Percentiles rank a stretch among this genome's conserved stretches.
Evolutionary conservation across 2,797 vertebrate genomes (phyloP).

Genomic region (Enteromius thamalakanensis): DNA sequence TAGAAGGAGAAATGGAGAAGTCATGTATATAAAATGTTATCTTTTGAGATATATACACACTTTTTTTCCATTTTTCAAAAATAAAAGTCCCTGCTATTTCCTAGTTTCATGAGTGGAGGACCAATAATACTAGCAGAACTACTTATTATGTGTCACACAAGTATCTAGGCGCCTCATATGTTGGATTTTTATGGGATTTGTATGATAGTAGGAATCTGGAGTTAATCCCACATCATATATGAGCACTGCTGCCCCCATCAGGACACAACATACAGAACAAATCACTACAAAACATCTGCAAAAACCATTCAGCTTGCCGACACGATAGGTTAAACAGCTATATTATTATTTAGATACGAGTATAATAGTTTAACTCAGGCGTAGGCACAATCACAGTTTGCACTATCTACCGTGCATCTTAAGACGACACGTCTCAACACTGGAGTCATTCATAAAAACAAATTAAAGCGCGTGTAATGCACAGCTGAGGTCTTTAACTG

Average conservation of each 20-base stretch:
- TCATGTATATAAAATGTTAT: no score
- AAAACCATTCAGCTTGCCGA: neutral
- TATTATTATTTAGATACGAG: neutral
- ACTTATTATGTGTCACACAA: neutral
- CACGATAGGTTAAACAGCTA: neutral
- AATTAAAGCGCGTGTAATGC: neutral
- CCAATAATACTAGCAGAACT: neutral
- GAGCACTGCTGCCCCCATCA: slow-evolving; percentile 65
- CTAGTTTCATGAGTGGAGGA: neutral
- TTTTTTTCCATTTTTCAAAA: no score
- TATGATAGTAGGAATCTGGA: slow-evolving; percentile 4
- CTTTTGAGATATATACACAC: no score
- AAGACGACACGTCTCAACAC: neutral
- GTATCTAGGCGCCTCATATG: neutral
- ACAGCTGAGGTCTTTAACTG: neutral
- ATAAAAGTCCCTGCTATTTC: neutral
- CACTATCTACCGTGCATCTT: neutral
- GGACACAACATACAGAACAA: slow-evolving; percentile 30
- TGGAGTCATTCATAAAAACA: neutral
- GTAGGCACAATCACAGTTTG: neutral
- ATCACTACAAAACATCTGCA: slow-evolving; percentile 12
- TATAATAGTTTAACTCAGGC: neutral
- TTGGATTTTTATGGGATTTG: neutral
- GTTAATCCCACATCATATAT: slow-evolving; percentile 24
- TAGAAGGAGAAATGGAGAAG: neutral